Conservation (phyloP, 2,113 vertebrate species). For the Mellivora capensis region DNA sequence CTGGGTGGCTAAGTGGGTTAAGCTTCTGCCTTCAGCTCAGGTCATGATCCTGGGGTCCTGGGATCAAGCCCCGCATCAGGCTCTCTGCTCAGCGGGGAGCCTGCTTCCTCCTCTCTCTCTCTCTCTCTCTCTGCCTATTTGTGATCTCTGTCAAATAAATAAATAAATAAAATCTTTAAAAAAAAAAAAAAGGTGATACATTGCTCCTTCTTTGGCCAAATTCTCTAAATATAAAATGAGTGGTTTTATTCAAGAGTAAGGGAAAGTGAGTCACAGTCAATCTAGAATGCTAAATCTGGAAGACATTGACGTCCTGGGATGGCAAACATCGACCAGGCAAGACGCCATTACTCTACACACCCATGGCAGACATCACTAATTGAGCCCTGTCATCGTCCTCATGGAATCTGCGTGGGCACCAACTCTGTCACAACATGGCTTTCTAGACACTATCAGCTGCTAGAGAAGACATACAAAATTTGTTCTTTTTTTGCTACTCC, state of each 20-base stretch:
- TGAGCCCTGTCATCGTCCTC: not conserved
- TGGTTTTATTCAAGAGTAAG: not conserved
- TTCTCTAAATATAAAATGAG: not conserved
- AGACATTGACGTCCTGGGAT: not conserved
- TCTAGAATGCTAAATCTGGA: not conserved
- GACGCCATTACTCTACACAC: fast-evolving
- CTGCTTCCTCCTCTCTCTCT: too few relatives aligned
- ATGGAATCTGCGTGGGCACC: not conserved
- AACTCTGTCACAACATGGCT: not conserved
- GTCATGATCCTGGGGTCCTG: too few relatives aligned
- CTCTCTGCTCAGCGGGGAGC: too few relatives aligned
- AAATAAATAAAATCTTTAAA: too few relatives aligned
- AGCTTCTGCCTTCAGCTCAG: too few relatives aligned
- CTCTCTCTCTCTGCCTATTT: too few relatives aligned
- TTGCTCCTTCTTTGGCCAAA: not conserved
- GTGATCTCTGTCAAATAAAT: too few relatives aligned
- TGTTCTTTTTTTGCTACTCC: not conserved
- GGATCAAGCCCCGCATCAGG: too few relatives aligned
- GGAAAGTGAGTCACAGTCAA: not conserved
- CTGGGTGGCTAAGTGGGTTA: too few relatives aligned
- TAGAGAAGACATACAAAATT: not conserved
- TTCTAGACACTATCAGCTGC: not conserved
- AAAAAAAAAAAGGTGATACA: not conserved
- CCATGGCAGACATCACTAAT: not conserved
- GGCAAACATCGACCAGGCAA: not conserved